Percentiles rank a stretch among this genome's conserved stretches.
Conservation (phyloP, 2,888 invertebrate species). For the Eumerus sabulonum region DNA sequence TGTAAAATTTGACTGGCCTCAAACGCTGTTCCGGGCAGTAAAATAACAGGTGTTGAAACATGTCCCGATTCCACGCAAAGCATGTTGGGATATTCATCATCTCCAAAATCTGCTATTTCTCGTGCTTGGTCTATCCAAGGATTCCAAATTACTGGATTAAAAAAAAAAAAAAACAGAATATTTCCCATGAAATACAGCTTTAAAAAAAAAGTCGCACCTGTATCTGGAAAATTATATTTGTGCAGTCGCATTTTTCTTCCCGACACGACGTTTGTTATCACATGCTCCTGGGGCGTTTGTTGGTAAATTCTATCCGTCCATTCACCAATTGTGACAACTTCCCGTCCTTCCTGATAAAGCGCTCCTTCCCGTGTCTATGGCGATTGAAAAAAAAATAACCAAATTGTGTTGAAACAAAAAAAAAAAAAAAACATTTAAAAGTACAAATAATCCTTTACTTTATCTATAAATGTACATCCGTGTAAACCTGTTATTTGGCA, state of each 20-base stretch:
- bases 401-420: too few species aligned
- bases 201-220: constrained; percentile 80
- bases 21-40: constrained; percentile 94
- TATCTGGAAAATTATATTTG: constrained; percentile 97
- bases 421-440: constrained; percentile 7
- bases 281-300: constrained; percentile 94
- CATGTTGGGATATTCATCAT: constrained; percentile 98
- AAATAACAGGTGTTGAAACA: constrained; percentile 91
- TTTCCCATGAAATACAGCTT: constrained; percentile 15
- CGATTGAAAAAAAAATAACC: too few species aligned
- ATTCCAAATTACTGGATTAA: constrained; percentile 97
- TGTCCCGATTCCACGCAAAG: constrained; percentile 97
- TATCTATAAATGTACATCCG: constrained; percentile 93
- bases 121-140: constrained; percentile 97
- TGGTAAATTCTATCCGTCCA: constrained; percentile 97
- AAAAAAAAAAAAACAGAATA: too few species aligned
- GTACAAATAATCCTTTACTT: constrained; percentile 81
- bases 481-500: constrained; percentile 96
- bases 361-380: constrained; percentile 72
- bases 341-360: constrained; percentile 93
- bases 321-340: constrained; percentile 93
- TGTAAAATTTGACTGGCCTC: constrained; percentile 94
- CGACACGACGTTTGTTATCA: constrained; percentile 94
- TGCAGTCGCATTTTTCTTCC: constrained; percentile 94
- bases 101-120: constrained; percentile 96